Evolutionary conservation across 2,888 invertebrate species (phyloP).

Genomic region (Epistrophe eligans): DNA sequence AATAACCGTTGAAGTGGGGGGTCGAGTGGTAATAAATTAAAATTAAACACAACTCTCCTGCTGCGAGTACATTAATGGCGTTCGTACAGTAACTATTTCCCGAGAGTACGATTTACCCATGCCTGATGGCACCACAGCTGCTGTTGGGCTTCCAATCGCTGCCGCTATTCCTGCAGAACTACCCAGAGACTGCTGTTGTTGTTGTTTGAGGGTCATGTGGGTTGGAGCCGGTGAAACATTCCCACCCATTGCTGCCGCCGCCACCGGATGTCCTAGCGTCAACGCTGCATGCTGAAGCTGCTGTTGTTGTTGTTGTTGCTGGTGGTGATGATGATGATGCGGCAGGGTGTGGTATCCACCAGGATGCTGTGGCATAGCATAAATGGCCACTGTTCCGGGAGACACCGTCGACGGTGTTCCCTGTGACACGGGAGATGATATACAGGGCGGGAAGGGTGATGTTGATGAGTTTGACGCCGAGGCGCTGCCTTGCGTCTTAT

Average conservation of each 20-base stretch:
- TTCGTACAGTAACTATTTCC: slow-evolving; percentile 88
- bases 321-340: slow-evolving; percentile 82
- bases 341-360: slow-evolving; percentile 83
- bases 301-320: slow-evolving; percentile 77
- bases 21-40: slow-evolving; percentile 68
- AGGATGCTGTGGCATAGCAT: slow-evolving; percentile 82
- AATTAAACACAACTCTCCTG: slow-evolving; percentile 89
- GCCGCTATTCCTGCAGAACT: slow-evolving; percentile 78
- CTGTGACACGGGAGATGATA: slow-evolving; percentile 83
- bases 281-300: slow-evolving; percentile 80
- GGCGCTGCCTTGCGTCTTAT: slow-evolving; percentile 83
- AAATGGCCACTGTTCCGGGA: slow-evolving; percentile 83
- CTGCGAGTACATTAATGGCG: slow-evolving; percentile 88
- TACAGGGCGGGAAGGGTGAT: slow-evolving; percentile 84
- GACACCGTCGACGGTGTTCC: slow-evolving; percentile 83
- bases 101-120: slow-evolving; percentile 84
- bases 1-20: background rate
- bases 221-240: slow-evolving; percentile 78
- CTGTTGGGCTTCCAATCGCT: slow-evolving; percentile 82
- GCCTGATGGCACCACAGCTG: slow-evolving; percentile 81
- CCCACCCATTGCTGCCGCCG: slow-evolving; percentile 77
- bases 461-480: slow-evolving; percentile 79
- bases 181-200: slow-evolving; percentile 76
- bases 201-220: slow-evolving; percentile 67
- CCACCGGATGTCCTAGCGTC: slow-evolving; percentile 80